Conservation (phyloP, 2,113 vertebrate species). For the Syngnathus floridae region DNA sequence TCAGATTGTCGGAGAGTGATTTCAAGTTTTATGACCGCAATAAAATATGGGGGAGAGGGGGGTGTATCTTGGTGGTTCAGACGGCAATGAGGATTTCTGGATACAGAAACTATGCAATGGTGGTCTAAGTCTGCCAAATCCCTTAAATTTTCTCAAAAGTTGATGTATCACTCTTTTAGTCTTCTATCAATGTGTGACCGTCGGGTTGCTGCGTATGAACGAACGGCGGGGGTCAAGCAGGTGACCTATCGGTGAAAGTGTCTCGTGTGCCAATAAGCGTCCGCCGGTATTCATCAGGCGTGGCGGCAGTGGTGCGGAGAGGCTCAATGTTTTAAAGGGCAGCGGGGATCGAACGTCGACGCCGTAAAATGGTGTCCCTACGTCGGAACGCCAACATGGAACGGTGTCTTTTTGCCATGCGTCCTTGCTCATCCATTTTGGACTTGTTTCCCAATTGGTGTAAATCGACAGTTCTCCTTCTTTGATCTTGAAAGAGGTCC, state of each 20-base stretch:
- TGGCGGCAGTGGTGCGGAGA: slow-evolving; percentile 41
- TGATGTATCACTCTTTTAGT: background rate
- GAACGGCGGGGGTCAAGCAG: slow-evolving; percentile 55
- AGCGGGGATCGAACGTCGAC: slow-evolving; percentile 45
- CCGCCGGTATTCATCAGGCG: slow-evolving; percentile 65
- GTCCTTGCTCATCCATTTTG: too few relatives aligned
- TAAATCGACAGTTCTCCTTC: too few relatives aligned
- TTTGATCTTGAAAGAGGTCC: too few relatives aligned
- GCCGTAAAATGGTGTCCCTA: slow-evolving; percentile 42
- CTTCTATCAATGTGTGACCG: background rate
- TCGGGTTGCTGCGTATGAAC: background rate
- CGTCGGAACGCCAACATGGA: background rate
- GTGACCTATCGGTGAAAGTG: slow-evolving; percentile 71
- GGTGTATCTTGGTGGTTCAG: background rate
- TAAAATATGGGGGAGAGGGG: background rate
- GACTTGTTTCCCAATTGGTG: too few relatives aligned
- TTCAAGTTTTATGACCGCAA: background rate
- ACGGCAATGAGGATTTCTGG: background rate
- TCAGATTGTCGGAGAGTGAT: background rate
- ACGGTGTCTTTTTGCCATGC: background rate
- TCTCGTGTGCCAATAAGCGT: slow-evolving; percentile 65
- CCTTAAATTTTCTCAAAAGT: background rate
- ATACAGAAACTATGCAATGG: background rate
- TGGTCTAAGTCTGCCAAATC: background rate
- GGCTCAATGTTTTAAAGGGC: slow-evolving; percentile 69